These are phyloP conservation scores for Chironomus tentans DNA, from an alignment of 2,888 invertebrate genomes.

Conservation along the genomic window DNA sequence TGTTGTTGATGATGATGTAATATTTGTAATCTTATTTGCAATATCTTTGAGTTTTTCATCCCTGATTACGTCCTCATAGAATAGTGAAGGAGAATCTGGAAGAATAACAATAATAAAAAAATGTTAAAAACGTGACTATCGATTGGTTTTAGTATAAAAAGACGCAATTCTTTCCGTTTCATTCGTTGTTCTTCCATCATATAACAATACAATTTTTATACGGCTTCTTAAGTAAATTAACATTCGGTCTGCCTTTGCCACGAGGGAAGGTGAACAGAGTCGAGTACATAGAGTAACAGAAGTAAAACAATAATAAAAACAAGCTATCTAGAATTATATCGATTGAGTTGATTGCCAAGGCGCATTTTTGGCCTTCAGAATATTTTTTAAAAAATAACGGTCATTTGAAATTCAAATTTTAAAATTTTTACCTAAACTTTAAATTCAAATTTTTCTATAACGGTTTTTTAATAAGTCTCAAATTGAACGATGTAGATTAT, in stretches of 20 bases:
- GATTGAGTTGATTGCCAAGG: background rate
- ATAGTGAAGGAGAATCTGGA: slow-evolving; percentile 13
- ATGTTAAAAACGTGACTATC: slow-evolving; percentile 10
- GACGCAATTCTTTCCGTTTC: background rate
- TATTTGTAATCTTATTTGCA: slow-evolving; percentile 70
- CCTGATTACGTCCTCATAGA: slow-evolving; percentile 43
- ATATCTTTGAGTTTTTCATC: slow-evolving; percentile 73
- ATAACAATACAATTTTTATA: background rate
- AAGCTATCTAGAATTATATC: background rate
- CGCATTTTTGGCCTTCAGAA: background rate
- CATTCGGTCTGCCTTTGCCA: background rate
- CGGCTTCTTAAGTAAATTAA: slow-evolving; percentile 24
- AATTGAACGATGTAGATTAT: too few relatives aligned
- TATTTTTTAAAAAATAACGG: too few relatives aligned
- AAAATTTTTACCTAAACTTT: too few relatives aligned
- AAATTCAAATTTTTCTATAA: too few relatives aligned
- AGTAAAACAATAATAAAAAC: slow-evolving; percentile 4
- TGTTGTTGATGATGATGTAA: slow-evolving; percentile 33
- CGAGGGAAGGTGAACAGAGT: background rate
- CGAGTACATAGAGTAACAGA: background rate
- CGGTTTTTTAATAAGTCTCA: too few relatives aligned
- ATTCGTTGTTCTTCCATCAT: background rate
- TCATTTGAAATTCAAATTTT: too few relatives aligned
- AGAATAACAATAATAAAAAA: background rate
- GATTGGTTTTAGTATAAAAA: background rate